Base-by-base conservation (phyloP, 2,113 vertebrate genomes). In the Hystrix brachyura region DNA sequence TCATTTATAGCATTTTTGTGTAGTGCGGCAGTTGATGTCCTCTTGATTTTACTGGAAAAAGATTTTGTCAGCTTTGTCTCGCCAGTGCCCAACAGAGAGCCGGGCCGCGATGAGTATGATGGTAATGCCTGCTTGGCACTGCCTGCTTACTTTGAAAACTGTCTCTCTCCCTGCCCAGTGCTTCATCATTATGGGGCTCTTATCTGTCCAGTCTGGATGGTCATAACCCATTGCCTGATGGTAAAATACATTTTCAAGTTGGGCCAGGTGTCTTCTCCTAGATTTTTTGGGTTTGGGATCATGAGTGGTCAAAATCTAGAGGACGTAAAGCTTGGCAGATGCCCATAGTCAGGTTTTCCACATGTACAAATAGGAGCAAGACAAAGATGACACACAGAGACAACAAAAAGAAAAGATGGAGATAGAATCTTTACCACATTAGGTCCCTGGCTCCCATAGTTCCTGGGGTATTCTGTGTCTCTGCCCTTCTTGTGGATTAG, bases 21-120 rank as follows among this genome's bases (percentile, higher is more conserved):
- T 6, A 11, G n/a, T 10, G 59, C 5, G 14, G 53, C 43, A 48
- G 27, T 4, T n/a, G 57, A 29, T 1, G 23, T 89, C 57, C 62
- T 32, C 27, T 57, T 59, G 53, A 43, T 71, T 83, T 92, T 69
- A 29, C 9, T 80, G 95, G 48, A 38, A 48, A 38, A 82, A 57
- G 21, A 23, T 48, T 86, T 38, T 65, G 43, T 82, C 81, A 94
- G 53, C 72, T 87, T 55, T 62, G 29, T 71, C 53, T 94, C 34
- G 21, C 38, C 51, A 12, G 17, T 43, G 59, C 38, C 29, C 64
- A 64, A 55, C 53, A 32, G 6, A 62, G 48, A 10, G 48, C 14
- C 65, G 17, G 57, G 19, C 51, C 17, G 12, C 1, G 3, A 14
- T 17, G 43, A 79, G 14, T 9, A 0, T 4, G 18, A 4, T 5